phyloP scores from a whole-genome alignment of 1,140 invertebrate genomes.

The Pachyrhynchus sulphureomaculatus region DNA sequence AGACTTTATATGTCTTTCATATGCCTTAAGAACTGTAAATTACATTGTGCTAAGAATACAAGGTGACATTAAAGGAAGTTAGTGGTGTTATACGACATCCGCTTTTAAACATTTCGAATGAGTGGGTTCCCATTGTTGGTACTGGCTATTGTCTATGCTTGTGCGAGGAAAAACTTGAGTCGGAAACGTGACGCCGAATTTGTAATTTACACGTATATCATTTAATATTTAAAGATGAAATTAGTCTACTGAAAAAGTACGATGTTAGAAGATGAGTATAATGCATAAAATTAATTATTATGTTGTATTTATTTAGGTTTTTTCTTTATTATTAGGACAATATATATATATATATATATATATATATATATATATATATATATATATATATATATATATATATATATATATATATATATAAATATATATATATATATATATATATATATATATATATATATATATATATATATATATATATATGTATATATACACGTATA shows the following conservation, averaged over 20 bases:
- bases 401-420: conserved; percentile 6
- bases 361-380: conserved; percentile 7
- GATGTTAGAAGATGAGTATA: too few relatives aligned
- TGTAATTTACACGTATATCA: neutral
- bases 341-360: neutral
- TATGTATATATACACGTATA: neutral
- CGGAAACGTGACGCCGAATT: conserved; percentile 11
- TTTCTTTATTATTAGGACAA: neutral
- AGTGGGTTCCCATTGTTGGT: conserved; percentile 4
- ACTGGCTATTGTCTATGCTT: neutral
- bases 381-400: conserved; percentile 7
- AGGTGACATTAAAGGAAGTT: conserved; percentile 11
- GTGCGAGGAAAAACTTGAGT: neutral
- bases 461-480: conserved; percentile 7
- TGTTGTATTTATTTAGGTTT: too few relatives aligned
- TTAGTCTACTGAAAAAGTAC: neutral
- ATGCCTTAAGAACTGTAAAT: conserved; percentile 7
- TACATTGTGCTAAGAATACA: neutral
- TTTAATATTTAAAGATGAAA: neutral
- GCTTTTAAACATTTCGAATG: neutral
- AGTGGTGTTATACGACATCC: conserved; percentile 1
- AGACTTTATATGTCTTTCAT: neutral
- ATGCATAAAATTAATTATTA: too few relatives aligned
- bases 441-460: conserved; percentile 7
- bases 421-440: conserved; percentile 5